phyloP scores from a whole-genome alignment of 2,888 invertebrate genomes.

The Chrysomela aeneicollis region DNA sequence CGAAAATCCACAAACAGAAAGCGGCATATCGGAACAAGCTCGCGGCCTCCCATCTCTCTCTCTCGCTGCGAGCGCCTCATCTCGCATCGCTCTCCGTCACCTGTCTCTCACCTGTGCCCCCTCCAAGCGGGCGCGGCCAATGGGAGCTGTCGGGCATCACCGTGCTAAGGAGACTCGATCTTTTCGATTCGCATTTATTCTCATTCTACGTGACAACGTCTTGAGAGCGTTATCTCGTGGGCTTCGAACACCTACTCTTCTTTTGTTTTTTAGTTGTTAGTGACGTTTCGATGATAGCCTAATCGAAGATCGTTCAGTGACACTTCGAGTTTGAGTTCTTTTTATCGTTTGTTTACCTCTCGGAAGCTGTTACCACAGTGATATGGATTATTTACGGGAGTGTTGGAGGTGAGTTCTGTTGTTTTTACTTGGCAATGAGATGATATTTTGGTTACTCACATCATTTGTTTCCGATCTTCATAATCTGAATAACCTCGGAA shows the following conservation, averaged over 20 bases:
- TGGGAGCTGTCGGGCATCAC: slow-evolving; percentile 44
- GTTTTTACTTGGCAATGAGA: background rate
- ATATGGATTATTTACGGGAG: slow-evolving; percentile 34
- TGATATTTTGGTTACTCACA: no score
- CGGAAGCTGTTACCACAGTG: slow-evolving; percentile 14
- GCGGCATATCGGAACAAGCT: slow-evolving; percentile 30
- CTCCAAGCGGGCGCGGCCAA: slow-evolving; percentile 51
- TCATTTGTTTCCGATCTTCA: no score
- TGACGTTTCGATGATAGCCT: slow-evolving; percentile 28
- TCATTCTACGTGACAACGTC: slow-evolving; percentile 50
- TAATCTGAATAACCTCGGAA: no score
- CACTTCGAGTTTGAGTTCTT: slow-evolving; percentile 18
- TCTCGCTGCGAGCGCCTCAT: slow-evolving; percentile 16
- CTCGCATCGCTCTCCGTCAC: slow-evolving; percentile 38
- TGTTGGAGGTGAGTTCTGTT: slow-evolving; percentile 22
- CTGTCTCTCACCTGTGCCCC: slow-evolving; percentile 56
- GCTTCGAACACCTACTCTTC: slow-evolving; percentile 23
- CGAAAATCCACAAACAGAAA: slow-evolving; percentile 32
- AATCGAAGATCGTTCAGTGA: slow-evolving; percentile 24
- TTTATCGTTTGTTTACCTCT: slow-evolving; percentile 18
- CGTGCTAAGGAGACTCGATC: slow-evolving; percentile 53
- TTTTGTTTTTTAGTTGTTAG: slow-evolving; percentile 31
- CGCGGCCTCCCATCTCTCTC: slow-evolving; percentile 24
- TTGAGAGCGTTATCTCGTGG: slow-evolving; percentile 30
- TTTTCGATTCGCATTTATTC: slow-evolving; percentile 47